Evolutionary conservation across 2,113 vertebrate genomes (phyloP).

Genomic region (Orcinus orca): DNA sequence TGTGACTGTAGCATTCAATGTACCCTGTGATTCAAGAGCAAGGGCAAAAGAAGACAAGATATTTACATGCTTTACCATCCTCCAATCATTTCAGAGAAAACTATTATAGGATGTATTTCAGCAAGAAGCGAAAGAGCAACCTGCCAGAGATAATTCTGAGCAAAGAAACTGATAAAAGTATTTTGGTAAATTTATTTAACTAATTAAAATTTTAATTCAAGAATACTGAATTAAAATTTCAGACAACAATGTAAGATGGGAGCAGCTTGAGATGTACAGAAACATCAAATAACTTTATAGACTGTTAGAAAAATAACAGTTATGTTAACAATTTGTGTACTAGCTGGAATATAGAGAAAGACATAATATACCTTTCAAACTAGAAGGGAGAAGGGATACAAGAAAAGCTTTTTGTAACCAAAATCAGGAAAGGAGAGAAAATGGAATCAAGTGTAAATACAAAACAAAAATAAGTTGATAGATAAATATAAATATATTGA

Average conservation of each 20-base stretch:
- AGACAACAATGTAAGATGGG: not conserved
- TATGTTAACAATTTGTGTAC: not conserved
- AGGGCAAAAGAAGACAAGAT: not conserved
- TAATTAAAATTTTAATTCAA: not conserved
- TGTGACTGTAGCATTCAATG: fast-evolving
- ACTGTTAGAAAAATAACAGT: not conserved
- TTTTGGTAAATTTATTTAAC: not conserved
- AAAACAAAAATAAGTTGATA: not conserved
- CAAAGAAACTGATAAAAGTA: not conserved
- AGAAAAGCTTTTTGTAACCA: not conserved
- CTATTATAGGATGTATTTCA: not conserved
- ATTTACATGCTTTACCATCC: not conserved
- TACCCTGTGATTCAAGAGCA: not conserved
- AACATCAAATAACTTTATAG: not conserved
- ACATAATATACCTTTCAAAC: not conserved
- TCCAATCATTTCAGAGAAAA: not conserved
- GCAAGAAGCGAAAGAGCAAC: not conserved
- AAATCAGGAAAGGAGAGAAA: not conserved
- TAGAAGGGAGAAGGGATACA: not conserved
- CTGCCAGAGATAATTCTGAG: not conserved
- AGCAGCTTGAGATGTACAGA: not conserved
- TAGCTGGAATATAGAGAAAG: not conserved
- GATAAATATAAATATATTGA: not conserved
- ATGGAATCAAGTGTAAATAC: not conserved
- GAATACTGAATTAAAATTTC: not conserved